A percentile compares a stretch with the other conserved stretches of the same genome.
Conservation (phyloP, 2,888 invertebrate genomes). For the Julus scandinavius region DNA sequence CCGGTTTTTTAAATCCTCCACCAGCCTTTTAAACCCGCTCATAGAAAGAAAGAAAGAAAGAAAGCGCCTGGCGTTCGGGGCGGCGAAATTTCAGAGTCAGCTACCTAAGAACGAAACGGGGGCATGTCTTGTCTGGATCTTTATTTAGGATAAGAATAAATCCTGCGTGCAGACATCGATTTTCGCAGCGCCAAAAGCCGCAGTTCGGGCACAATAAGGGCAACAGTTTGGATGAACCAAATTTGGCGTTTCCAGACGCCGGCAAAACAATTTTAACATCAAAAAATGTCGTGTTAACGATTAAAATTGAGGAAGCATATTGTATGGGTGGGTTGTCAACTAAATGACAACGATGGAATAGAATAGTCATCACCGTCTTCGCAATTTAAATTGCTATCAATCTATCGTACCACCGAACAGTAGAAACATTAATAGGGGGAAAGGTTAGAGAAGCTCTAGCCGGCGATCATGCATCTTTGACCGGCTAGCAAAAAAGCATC, state of each 20-base stretch:
- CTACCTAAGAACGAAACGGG: neutral
- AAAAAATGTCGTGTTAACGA: too few relatives aligned
- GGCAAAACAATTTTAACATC: too few relatives aligned
- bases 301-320: too few relatives aligned
- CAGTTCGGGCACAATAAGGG: neutral
- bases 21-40: neutral
- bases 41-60: neutral
- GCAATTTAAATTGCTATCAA: too few relatives aligned
- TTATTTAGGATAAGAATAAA: neutral
- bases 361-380: too few relatives aligned
- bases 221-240: conserved; percentile 1
- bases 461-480: too few relatives aligned
- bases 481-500: too few relatives aligned
- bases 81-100: neutral
- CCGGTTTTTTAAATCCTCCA: neutral
- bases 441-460: too few relatives aligned
- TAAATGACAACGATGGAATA: too few relatives aligned
- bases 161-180: neutral
- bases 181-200: conserved; percentile 10
- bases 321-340: too few relatives aligned
- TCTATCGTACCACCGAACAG: too few relatives aligned
- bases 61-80: neutral
- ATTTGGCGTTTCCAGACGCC: neutral
- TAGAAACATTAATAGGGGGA: too few relatives aligned
- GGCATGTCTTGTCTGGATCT: conserved; percentile 18